Evolutionary conservation across 2,888 invertebrate genomes (phyloP).

Genomic region (Autographa pulchrina): DNA sequence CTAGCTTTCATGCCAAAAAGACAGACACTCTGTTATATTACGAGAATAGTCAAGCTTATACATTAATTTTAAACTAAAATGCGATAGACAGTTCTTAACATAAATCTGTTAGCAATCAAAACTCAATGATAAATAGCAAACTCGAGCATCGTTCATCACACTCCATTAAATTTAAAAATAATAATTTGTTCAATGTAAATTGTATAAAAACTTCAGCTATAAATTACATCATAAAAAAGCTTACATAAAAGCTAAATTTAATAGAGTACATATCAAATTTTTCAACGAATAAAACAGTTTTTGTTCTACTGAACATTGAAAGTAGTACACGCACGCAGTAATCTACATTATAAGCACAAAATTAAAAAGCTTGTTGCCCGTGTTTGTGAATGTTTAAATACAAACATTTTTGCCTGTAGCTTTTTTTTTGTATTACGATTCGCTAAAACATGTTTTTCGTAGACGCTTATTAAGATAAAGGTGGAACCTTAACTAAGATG

Average conservation of each 20-base stretch:
- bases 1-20: neutral
- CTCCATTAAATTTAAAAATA: neutral
- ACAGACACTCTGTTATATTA: neutral
- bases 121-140: neutral
- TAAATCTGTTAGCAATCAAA: neutral
- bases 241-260: neutral
- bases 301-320: neutral
- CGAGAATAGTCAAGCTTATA: neutral
- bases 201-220: conserved; percentile 2
- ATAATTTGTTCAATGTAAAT: neutral
- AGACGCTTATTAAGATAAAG: conserved; percentile 4
- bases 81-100: neutral
- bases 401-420: neutral
- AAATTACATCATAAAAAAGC: neutral
- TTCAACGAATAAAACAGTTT: neutral
- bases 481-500: neutral
- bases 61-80: neutral
- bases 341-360: neutral
- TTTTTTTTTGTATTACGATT: neutral
- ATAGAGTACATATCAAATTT: neutral
- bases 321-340: neutral
- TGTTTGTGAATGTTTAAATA: neutral
- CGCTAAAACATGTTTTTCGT: neutral
- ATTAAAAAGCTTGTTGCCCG: neutral
- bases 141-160: conserved; percentile 1